phyloP scores from a whole-genome alignment of 2,888 invertebrate species.

The Cerastis leucographa region DNA sequence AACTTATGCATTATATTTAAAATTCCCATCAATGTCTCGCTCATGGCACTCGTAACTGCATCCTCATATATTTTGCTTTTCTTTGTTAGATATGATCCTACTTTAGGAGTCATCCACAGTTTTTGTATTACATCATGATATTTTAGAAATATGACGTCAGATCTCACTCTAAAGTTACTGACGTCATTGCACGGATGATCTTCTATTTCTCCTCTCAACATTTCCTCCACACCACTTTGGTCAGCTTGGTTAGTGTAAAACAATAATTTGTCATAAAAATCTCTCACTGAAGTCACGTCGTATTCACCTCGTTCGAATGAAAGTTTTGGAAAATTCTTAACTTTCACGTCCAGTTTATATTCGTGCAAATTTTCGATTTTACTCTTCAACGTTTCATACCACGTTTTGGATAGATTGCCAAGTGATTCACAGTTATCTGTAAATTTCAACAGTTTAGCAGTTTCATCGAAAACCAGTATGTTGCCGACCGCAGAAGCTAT shows the following conservation, averaged over 20 bases:
- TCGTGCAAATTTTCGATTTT: conserved; percentile 32
- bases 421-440: conserved; percentile 13
- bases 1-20: conserved; percentile 15
- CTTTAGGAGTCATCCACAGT: conserved; percentile 46
- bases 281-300: conserved; percentile 21
- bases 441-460: conserved; percentile 32
- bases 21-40: conserved; percentile 17
- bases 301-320: conserved; percentile 4
- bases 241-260: conserved; percentile 50
- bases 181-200: conserved; percentile 4
- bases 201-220: conserved; percentile 32
- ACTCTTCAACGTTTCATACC: conserved; percentile 23
- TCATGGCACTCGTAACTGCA: conserved; percentile 25
- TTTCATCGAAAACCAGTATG: conserved; percentile 42
- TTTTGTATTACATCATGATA: conserved; percentile 52
- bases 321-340: conserved; percentile 34
- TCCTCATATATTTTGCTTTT: conserved; percentile 20
- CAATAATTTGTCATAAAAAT: conserved; percentile 44
- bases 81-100: conserved; percentile 36
- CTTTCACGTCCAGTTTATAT: conserved; percentile 32
- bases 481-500: conserved; percentile 55
- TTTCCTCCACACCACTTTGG: conserved; percentile 30
- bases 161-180: conserved; percentile 8
- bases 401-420: conserved; percentile 20
- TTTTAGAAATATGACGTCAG: conserved; percentile 43